Evolutionary conservation across 1,140 invertebrate species (phyloP).

Genomic region (Drosophila aff.): DNA sequence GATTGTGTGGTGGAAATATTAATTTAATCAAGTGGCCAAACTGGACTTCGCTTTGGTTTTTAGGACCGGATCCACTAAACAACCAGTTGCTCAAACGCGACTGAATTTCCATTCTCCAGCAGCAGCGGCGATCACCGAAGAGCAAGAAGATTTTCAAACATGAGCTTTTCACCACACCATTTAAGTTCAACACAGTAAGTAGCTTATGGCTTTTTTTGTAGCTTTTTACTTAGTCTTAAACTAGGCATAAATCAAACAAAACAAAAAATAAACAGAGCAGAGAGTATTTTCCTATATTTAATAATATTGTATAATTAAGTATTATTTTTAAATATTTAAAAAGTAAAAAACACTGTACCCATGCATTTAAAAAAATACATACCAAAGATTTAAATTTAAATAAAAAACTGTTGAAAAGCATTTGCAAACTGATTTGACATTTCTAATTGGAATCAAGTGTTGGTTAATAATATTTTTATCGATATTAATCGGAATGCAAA

Average conservation of each 20-base stretch:
- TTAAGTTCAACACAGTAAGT: conserved; percentile 22
- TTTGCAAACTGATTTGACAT: neutral
- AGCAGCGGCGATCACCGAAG: conserved; percentile 40
- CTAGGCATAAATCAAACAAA: no score
- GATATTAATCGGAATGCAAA: neutral
- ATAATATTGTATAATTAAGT: no score
- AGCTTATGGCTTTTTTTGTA: no score
- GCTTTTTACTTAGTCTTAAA: no score
- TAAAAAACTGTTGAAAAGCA: conserved; percentile 4
- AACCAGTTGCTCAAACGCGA: conserved; percentile 60
- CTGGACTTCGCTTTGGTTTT: conserved; percentile 31
- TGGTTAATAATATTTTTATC: neutral
- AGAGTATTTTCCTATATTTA: no score
- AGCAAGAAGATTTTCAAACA: conserved; percentile 55
- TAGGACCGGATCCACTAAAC: conserved; percentile 13
- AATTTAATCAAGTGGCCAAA: conserved; percentile 47
- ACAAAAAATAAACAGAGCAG: no score
- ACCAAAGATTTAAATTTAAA: neutral
- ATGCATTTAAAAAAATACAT: no score
- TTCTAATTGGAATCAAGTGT: neutral
- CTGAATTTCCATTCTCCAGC: conserved; percentile 69
- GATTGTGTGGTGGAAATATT: conserved; percentile 23
- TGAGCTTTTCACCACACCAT: conserved; percentile 46
- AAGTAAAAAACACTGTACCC: no score
- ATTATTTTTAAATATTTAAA: no score